Evolutionary conservation across 1,140 invertebrate species (phyloP).

Genomic region (Panulirus ornatus): DNA sequence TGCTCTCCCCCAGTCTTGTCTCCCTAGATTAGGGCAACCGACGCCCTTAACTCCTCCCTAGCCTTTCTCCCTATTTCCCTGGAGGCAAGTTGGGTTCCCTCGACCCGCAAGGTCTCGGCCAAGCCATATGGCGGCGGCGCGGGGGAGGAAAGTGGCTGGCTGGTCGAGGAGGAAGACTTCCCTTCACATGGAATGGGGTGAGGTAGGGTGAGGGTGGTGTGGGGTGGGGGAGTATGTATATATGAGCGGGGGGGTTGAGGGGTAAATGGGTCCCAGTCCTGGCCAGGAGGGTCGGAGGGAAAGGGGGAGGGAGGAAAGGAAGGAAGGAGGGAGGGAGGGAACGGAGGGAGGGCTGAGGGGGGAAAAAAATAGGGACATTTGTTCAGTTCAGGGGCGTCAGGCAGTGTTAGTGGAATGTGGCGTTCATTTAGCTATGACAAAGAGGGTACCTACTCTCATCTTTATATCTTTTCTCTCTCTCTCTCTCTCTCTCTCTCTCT

Average conservation of each 20-base stretch:
- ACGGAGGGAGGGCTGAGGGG: not conserved
- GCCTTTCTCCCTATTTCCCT: constrained; percentile 43
- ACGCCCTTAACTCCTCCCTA: not conserved
- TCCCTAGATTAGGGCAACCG: too few species aligned
- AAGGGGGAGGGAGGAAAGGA: not conserved
- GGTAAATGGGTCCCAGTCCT: too few species aligned
- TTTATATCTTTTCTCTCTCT: not conserved
- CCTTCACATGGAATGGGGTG: not conserved
- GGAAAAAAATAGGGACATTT: constrained; percentile 5
- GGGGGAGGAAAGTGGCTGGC: not conserved
- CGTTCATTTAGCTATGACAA: too few species aligned
- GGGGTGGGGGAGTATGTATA: not conserved
- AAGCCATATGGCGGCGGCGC: not conserved
- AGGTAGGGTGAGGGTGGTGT: not conserved
- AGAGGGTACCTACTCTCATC: too few species aligned
- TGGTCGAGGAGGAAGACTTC: not conserved
- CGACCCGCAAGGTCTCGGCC: too few species aligned
- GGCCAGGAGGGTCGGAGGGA: not conserved
- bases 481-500: constrained; percentile 14
- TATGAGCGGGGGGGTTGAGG: not conserved
- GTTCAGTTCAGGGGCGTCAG: too few species aligned
- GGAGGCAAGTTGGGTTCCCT: not conserved
- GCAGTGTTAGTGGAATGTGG: too few species aligned
- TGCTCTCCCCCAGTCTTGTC: not conserved
- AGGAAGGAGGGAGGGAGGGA: not conserved